Evolutionary conservation across 2,797 vertebrate genomes (phyloP), one percentile per base, ranked within the genome.

Genomic region (Hyperoplus immaculatus): DNA sequence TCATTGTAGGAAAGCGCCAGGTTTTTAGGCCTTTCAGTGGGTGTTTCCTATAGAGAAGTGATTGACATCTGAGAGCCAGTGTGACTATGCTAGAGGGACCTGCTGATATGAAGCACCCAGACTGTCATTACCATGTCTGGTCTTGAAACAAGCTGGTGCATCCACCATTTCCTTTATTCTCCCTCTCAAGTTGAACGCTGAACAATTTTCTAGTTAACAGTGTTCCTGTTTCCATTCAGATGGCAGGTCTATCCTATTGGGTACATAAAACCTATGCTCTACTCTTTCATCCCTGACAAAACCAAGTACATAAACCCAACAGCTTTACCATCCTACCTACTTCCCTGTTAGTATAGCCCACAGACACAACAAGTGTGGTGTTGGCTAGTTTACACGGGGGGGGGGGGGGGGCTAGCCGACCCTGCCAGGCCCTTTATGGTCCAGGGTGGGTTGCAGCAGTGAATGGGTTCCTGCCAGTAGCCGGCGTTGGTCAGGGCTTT

Each of bases 391-490:
- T 89, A 92, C 87, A 62, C 83, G 84, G 85, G 81, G 86, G 73
- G 60, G 43, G 21, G 8, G 86, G 84, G 86, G 81, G 86, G 73
- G 60, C 47, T 38, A 10, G 77, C 50, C 12, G 39, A 64, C 60
- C 71, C 80, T 89, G 81, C 87, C 87, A 80, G 84, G 71, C 43
- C 77, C 87, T 94, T 94, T 94, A 91, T 89, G 72, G 77, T 67
- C 79, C 12, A 1, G 75, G 77, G 65, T 72, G 69, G 84, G 76
- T 87, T 83, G 76, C 69, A 36, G 84, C 59, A 78, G 77, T 88
- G 91, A 91, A 93, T 87, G 60, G 88, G 81, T 75, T 69, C 79
- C 88, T 87, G 90, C 86, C 86, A 88, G 91, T 39, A 87, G 84
- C 81, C 89, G 80, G 87, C 66, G 60, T 90, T 88, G 89, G 87